Percentiles rank a stretch among this genome's conserved stretches.
phyloP scores from a whole-genome alignment of 2,113 vertebrate species.

The Trogon surrucura region DNA sequence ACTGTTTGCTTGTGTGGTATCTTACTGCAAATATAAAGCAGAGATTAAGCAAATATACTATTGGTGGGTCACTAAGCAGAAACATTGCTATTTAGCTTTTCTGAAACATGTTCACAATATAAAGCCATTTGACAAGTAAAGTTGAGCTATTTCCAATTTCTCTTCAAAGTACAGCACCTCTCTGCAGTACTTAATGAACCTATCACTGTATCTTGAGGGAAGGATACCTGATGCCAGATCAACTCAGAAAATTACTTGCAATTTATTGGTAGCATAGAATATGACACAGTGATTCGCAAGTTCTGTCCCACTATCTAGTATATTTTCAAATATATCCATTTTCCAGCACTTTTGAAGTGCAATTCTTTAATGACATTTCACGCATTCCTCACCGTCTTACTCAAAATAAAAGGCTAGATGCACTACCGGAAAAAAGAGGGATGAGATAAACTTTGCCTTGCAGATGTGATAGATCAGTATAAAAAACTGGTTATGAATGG shows the following conservation, averaged over 20 bases:
- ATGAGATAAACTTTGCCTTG: background rate
- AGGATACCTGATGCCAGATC: background rate
- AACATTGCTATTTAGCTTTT: background rate
- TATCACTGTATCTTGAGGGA: background rate
- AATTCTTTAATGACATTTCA: background rate
- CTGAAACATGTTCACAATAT: background rate
- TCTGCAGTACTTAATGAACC: background rate
- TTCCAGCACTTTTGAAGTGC: background rate
- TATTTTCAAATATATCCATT: background rate
- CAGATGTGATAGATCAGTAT: background rate
- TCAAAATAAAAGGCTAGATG: background rate
- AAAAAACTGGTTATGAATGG: background rate
- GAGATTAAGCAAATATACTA: background rate
- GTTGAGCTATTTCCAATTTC: background rate
- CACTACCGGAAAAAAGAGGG: background rate
- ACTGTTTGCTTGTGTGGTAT: background rate
- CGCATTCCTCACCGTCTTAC: background rate
- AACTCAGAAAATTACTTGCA: background rate
- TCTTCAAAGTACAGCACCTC: background rate
- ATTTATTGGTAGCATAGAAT: background rate
- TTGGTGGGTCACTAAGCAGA: background rate
- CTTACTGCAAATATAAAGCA: background rate
- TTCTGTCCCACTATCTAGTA: rapidly evolving
- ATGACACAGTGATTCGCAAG: background rate
- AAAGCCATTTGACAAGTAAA: background rate